These are phyloP conservation scores for Scrobipalpa costella DNA, from an alignment of 2,888 invertebrate genomes.

Conservation along the genomic window DNA sequence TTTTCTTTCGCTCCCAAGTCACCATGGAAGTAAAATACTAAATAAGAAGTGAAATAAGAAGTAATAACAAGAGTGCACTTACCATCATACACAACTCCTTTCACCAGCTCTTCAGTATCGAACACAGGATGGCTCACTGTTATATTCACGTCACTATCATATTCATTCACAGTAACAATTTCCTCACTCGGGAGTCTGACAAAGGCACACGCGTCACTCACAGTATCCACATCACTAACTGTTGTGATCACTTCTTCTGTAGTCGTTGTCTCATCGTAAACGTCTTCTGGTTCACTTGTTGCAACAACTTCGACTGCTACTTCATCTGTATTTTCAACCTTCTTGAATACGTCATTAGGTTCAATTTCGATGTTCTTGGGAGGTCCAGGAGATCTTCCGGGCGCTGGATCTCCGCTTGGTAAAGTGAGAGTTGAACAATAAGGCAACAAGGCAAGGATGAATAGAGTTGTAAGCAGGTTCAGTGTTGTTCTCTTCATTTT, in stretches of 20 bases:
- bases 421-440: conserved; percentile 65
- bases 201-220: conserved; percentile 69
- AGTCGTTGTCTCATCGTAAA: conserved; percentile 58
- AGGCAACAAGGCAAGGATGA: conserved; percentile 66
- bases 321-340: conserved; percentile 35
- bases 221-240: conserved; percentile 46
- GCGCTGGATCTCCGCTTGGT: conserved; percentile 83
- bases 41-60: not conserved
- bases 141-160: conserved; percentile 73
- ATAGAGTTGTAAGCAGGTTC: conserved; percentile 49
- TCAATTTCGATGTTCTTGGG: conserved; percentile 50
- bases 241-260: conserved; percentile 49
- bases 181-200: conserved; percentile 69
- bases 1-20: too few species aligned
- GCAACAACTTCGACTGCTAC: conserved; percentile 27
- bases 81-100: conserved; percentile 81
- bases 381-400: conserved; percentile 84
- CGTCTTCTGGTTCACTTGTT: conserved; percentile 39
- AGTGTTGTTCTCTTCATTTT: conserved; percentile 54
- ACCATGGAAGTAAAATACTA: too few species aligned
- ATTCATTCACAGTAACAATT: conserved; percentile 65
- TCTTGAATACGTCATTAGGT: conserved; percentile 44
- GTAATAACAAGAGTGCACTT: conserved; percentile 42
- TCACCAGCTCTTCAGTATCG: conserved; percentile 72
- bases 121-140: conserved; percentile 77